Evolutionary conservation across 2,888 invertebrate genomes (phyloP).

Genomic region (Phalera bucephala): DNA sequence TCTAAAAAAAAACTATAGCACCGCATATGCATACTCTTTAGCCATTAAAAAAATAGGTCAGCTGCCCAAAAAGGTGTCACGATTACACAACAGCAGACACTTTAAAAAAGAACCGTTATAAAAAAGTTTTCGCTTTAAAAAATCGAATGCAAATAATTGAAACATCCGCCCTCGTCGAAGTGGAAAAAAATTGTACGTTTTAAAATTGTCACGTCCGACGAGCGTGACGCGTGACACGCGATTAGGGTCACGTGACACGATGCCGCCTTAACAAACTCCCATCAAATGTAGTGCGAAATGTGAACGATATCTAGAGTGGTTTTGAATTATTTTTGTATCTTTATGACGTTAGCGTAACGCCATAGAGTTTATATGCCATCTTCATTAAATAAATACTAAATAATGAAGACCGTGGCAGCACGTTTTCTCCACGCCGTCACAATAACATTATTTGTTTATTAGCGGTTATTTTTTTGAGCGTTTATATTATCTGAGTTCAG

Average conservation of each 20-base stretch:
- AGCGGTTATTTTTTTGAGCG: too few relatives aligned
- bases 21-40: too few relatives aligned
- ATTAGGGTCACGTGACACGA: slow-evolving; percentile 36
- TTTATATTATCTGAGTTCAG: too few relatives aligned
- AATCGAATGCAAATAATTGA: slow-evolving; percentile 32
- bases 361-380: too few relatives aligned
- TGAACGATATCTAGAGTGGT: slow-evolving; percentile 15
- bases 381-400: too few relatives aligned
- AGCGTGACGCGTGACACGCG: slow-evolving; percentile 43
- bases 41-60: too few relatives aligned
- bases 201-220: slow-evolving; percentile 49
- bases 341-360: too few relatives aligned
- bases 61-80: neutral
- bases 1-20: too few relatives aligned
- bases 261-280: slow-evolving; percentile 42
- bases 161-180: slow-evolving; percentile 38
- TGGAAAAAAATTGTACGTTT: slow-evolving; percentile 39
- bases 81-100: neutral
- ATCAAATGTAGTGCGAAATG: slow-evolving; percentile 23
- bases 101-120: slow-evolving; percentile 1
- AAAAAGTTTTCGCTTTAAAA: slow-evolving; percentile 9
- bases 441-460: too few relatives aligned
- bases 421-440: too few relatives aligned
- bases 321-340: too few relatives aligned
- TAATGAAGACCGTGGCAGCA: too few relatives aligned